These are phyloP conservation scores for Eidolon helvum DNA, from an alignment of 2,113 vertebrate species.

Conservation along the genomic window DNA sequence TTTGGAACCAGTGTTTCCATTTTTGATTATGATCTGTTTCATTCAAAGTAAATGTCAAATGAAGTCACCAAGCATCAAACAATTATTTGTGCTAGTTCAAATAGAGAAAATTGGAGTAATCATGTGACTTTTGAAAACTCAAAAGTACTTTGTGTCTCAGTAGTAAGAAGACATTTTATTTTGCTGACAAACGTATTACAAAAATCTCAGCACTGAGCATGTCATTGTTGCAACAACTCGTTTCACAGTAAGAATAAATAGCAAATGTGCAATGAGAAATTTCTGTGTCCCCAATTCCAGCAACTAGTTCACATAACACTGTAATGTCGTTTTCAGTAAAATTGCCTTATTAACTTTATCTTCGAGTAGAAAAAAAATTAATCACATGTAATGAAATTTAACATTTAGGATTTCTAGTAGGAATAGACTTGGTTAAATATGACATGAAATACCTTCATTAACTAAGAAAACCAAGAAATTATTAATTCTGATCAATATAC, in stretches of 20 bases:
- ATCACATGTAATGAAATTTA: not conserved
- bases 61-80: not conserved
- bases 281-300: not conserved
- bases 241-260: not conserved
- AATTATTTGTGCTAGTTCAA: not conserved
- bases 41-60: not conserved
- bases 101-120: not conserved
- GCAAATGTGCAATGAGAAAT: constrained; percentile 35
- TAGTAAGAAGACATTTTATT: not conserved
- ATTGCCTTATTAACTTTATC: not conserved
- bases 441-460: not conserved
- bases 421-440: not conserved
- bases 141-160: not conserved
- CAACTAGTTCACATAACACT: not conserved
- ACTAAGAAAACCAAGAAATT: not conserved
- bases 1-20: not conserved
- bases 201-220: not conserved
- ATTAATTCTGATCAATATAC: not conserved
- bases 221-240: not conserved
- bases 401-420: not conserved
- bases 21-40: not conserved
- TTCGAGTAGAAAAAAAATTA: constrained; percentile 1
- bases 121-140: not conserved
- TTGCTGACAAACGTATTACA: not conserved
- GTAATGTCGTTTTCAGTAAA: not conserved